phyloP scores from a whole-genome alignment of 2,888 invertebrate genomes.

The Pseudoips prasinana region DNA sequence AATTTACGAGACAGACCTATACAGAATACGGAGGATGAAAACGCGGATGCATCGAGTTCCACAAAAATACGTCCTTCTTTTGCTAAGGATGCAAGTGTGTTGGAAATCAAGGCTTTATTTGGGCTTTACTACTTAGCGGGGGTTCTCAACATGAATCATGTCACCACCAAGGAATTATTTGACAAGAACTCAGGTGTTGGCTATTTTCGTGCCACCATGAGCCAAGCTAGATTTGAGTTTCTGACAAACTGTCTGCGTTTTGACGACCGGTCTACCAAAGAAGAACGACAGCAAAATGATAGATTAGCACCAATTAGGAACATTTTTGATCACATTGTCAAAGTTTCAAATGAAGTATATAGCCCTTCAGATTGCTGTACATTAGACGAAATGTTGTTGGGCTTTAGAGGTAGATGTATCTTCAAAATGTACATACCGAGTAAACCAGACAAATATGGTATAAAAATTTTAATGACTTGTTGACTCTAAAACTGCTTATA shows the following conservation, averaged over 20 bases:
- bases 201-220: conserved; percentile 18
- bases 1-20: conserved; percentile 13
- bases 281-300: conserved; percentile 8
- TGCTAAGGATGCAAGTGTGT: conserved; percentile 14
- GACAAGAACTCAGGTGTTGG: conserved; percentile 18
- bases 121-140: conserved; percentile 19
- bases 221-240: conserved; percentile 14
- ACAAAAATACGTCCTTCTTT: conserved; percentile 12
- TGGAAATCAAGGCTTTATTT: conserved; percentile 19
- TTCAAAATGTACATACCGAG: conserved; percentile 9
- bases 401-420: conserved; percentile 7
- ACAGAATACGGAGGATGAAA: conserved; percentile 11
- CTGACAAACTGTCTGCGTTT: conserved; percentile 16
- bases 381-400: conserved; percentile 6
- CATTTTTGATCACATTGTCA: conserved; percentile 7
- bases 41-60: conserved; percentile 11
- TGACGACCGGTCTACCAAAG: conserved; percentile 11
- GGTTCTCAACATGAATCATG: conserved; percentile 18
- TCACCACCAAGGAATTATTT: conserved; percentile 17
- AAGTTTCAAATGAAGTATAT: conserved; percentile 6
- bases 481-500: too few species aligned
- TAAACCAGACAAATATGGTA: conserved; percentile 12
- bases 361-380: conserved; percentile 8
- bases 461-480: conserved; percentile 4
- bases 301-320: conserved; percentile 7